A percentile compares a stretch with the other conserved stretches of the same genome.
Conservation (phyloP, 2,888 invertebrate species). For the Leptura quadrifasciata region DNA sequence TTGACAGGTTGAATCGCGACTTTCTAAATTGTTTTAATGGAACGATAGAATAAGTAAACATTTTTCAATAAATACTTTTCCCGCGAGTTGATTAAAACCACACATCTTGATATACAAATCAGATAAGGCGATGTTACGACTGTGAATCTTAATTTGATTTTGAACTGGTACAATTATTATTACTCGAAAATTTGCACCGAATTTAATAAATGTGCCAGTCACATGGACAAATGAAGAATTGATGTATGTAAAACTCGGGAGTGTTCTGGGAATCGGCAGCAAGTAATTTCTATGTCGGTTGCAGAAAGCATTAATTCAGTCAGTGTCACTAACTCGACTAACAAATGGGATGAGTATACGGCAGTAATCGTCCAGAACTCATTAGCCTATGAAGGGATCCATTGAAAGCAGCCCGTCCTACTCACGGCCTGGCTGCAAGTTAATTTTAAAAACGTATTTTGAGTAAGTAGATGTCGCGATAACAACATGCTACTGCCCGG, state of each 20-base stretch:
- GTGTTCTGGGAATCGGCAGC: slow-evolving; percentile 35
- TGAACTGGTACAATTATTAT: slow-evolving; percentile 28
- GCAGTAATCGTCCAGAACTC: slow-evolving; percentile 71
- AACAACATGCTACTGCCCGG: slow-evolving; percentile 67
- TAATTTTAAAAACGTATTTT: slow-evolving; percentile 72
- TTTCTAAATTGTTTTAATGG: not conserved
- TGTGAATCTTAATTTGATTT: slow-evolving; percentile 21
- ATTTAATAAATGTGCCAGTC: slow-evolving; percentile 11
- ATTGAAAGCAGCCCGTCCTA: slow-evolving; percentile 64
- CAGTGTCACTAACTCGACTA: slow-evolving; percentile 69
- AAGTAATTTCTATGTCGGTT: slow-evolving; percentile 42
- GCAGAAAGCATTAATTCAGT: slow-evolving; percentile 65
- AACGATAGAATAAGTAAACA: not conserved
- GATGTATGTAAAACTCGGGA: slow-evolving; percentile 20
- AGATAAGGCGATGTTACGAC: not conserved
- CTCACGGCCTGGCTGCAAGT: slow-evolving; percentile 61
- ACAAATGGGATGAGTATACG: slow-evolving; percentile 70
- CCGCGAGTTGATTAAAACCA: not conserved
- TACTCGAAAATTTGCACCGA: not conserved
- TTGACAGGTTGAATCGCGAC: no score
- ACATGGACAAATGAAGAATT: slow-evolving; percentile 33
- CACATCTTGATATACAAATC: not conserved
- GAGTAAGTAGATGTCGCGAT: slow-evolving; percentile 69
- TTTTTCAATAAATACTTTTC: not conserved
- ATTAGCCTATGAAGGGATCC: slow-evolving; percentile 72